phyloP scores from a whole-genome alignment of 2,797 vertebrate genomes.

The Sebastes matsubarae region DNA sequence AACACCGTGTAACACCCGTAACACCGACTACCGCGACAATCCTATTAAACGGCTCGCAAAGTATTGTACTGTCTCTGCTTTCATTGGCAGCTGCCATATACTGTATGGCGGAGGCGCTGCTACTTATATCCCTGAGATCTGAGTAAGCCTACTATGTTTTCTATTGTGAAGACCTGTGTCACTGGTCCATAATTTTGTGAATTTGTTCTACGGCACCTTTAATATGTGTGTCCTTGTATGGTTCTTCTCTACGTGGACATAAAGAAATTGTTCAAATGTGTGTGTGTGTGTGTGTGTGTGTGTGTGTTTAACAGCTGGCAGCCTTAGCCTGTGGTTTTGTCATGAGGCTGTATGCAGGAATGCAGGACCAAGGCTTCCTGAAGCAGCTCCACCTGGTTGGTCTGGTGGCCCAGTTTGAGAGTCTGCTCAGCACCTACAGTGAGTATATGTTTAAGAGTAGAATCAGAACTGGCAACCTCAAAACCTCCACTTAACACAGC shows the following conservation, averaged over 20 bases:
- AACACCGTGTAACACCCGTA: no score
- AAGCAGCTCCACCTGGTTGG: constrained; percentile 93
- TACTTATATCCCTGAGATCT: no score
- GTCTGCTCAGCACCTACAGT: constrained; percentile 97
- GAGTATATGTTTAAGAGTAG: constrained; percentile 73
- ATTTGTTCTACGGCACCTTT: no score
- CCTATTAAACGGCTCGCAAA: no score
- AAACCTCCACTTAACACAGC: background rate
- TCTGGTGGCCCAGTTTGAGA: constrained; percentile 94
- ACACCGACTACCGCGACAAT: no score
- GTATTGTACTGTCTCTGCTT: no score
- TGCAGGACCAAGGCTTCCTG: constrained; percentile 91
- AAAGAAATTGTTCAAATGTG: background rate
- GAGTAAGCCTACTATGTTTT: no score
- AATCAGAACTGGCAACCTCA: background rate
- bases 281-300: background rate
- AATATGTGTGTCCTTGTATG: no score
- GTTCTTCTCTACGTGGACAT: background rate
- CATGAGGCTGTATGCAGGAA: constrained; percentile 90
- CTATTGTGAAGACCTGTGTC: no score
- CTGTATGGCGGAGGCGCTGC: no score
- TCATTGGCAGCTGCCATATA: no score
- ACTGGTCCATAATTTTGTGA: no score
- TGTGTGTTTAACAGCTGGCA: constrained; percentile 82
- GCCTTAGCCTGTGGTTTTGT: constrained; percentile 95